Base-by-base conservation (phyloP, 2,797 vertebrate species). In the Balearica regulorum region DNA sequence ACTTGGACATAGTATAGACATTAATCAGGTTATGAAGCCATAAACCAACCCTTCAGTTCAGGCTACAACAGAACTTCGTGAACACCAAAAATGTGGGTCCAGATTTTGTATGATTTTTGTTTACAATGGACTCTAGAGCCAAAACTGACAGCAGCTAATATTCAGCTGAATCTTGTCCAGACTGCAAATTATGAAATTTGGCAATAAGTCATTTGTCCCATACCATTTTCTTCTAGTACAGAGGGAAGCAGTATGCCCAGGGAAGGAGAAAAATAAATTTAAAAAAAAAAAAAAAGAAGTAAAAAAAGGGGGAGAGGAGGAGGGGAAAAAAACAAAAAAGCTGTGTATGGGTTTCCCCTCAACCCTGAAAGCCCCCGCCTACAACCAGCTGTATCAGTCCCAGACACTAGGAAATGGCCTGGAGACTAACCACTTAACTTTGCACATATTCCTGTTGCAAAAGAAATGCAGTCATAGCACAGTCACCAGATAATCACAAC, bases 11-110 rank as follows among this genome's bases (percentile, higher is more conserved):
- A 6, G 44, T 17, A 6, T 20, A 87, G 51, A 51, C 35, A 33
- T 81, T 39, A 48, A 64, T 31, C 21, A 41, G 16, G 18, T 62
- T 79, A 57, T 4, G 5, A 76, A 87, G 10, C 28, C 41, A 44
- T 41, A 72, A 92, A 44, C 3, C 17, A 48, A 46, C 9, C 58
- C 26, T 18, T 69, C 37, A 41, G 16, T 43, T 75, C 28, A 86
- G 20, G 13, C n/a, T 39, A 28, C 21, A 66, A 10, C 13, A 49
- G 35, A 86, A 65, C 25, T 17, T 62, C 0, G 0, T 22, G 11
- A 77, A 41, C 13, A 25, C 43, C 57, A 26, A 44, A 76, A 77
- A 18, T 3, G 4, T 4, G 15, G 37, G 11, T 60, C 12, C 13
- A 65, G 48, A 28, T 72, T 93, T 83, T 31, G 9, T 24, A 26